These are phyloP conservation scores for Pinna nobilis DNA, from an alignment of 1,140 invertebrate genomes.

Conservation along the genomic window DNA sequence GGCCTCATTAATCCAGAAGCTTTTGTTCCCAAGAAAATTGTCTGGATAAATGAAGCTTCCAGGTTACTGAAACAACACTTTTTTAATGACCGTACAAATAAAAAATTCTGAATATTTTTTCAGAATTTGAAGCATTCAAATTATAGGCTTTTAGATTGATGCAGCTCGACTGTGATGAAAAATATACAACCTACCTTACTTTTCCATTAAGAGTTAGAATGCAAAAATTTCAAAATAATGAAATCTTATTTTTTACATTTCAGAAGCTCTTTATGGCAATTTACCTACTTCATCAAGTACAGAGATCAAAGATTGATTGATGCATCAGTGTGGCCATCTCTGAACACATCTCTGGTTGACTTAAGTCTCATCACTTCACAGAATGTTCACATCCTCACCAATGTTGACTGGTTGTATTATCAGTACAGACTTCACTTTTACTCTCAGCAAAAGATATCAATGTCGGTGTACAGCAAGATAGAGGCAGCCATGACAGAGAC, in stretches of 20 bases:
- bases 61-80: too few species aligned
- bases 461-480: conserved; percentile 7
- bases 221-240: neutral
- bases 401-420: conserved; percentile 13
- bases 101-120: too few species aligned
- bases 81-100: too few species aligned
- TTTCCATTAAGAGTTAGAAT: too few species aligned
- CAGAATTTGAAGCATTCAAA: too few species aligned
- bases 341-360: conserved; percentile 9
- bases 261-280: conserved; percentile 26
- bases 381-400: conserved; percentile 4
- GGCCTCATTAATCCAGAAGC: too few species aligned
- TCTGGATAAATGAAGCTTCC: too few species aligned
- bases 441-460: conserved; percentile 7
- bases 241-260: neutral
- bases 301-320: conserved; percentile 10
- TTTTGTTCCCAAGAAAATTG: too few species aligned
- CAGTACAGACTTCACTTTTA: conserved; percentile 6
- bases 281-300: conserved; percentile 32
- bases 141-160: too few species aligned
- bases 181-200: too few species aligned
- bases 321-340: conserved; percentile 13
- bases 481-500: conserved; percentile 12
- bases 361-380: neutral
- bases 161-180: too few species aligned